Evolutionary conservation across 2,888 invertebrate species (phyloP), one percentile per base, ranked within the genome.

Genomic region (Limnephilus lunatus): DNA sequence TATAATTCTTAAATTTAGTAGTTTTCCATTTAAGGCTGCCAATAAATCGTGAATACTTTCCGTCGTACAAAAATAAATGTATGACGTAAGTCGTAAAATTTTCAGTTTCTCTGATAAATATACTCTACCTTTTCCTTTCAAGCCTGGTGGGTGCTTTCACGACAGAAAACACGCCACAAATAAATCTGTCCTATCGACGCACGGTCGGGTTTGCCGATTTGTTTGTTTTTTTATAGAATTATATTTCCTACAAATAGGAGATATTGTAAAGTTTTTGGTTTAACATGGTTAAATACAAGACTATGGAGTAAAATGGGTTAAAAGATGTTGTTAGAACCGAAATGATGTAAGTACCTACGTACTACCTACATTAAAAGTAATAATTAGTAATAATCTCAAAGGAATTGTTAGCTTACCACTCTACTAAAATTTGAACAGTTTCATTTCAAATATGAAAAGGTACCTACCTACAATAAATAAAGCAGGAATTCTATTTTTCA

Each of bases 101-200:
- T 68, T n/a, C 68, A 68, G 68, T 25, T 68, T 25, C n/a, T n/a
- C 68, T 32, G 25, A 83, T 35, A 83, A 83, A 83, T 83, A 7
- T 83, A 32, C 39, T 83, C 11, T 1, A 32, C 83, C 19, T 25
- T 35, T 83, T 83, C 9, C 35, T 35, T 83, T 83, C 39, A 35
- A 39, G 83, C 39, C 35, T n/a, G 11, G 15, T 12, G 83, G 35
- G 83, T 35, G 35, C 19, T 83, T 83, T 35, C 83, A 32, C 35
- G 83, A 83, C 83, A 39, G 32, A 68, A 68, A 32, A 32, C 35
- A 35, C 15, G 83, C 83, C 83, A 39, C 83, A 39, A 83, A 83
- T 39, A 39, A 83, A 83, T 83, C 83, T 83, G 83, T 83, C 83
- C 83, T 11, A 35, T 83, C 83, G 83, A 83, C 32, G 19, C 35